These are phyloP conservation scores for Pluvianellus socialis DNA, from an alignment of 2,113 vertebrate genomes.

Conservation along the genomic window DNA sequence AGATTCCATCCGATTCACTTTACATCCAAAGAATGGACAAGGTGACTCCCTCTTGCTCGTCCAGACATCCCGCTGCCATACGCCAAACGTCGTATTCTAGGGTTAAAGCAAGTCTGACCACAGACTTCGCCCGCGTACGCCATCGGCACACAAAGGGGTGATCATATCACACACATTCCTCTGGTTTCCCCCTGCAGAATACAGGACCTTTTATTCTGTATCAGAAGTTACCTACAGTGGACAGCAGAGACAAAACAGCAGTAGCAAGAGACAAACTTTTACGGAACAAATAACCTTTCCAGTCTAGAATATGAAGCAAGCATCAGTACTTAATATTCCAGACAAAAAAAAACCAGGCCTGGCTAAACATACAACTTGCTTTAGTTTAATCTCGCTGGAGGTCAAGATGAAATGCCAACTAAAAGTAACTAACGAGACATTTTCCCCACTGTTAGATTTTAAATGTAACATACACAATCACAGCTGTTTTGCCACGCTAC, in stretches of 20 bases:
- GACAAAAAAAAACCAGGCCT: rapidly evolving
- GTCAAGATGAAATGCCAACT: rapidly evolving
- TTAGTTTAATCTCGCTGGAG: background rate
- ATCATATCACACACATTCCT: rapidly evolving
- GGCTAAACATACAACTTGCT: background rate
- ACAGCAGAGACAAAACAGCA: background rate
- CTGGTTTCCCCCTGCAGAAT: background rate
- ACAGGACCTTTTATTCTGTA: background rate
- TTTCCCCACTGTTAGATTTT: background rate
- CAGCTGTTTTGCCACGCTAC: rapidly evolving
- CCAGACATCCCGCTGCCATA: rapidly evolving
- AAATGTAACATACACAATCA: rapidly evolving
- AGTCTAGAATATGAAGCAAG: rapidly evolving
- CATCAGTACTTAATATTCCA: background rate
- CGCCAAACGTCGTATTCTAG: rapidly evolving
- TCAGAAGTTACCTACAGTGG: background rate
- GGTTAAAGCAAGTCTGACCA: background rate
- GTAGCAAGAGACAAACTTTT: background rate
- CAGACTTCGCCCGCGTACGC: rapidly evolving
- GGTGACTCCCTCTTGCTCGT: background rate
- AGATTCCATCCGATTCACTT: rapidly evolving
- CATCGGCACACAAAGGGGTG: rapidly evolving
- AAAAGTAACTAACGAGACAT: background rate
- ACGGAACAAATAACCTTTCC: background rate
- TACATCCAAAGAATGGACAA: rapidly evolving